Evolutionary conservation across 2,113 vertebrate genomes (phyloP).

Genomic region (Sphyrna mokarran): DNA sequence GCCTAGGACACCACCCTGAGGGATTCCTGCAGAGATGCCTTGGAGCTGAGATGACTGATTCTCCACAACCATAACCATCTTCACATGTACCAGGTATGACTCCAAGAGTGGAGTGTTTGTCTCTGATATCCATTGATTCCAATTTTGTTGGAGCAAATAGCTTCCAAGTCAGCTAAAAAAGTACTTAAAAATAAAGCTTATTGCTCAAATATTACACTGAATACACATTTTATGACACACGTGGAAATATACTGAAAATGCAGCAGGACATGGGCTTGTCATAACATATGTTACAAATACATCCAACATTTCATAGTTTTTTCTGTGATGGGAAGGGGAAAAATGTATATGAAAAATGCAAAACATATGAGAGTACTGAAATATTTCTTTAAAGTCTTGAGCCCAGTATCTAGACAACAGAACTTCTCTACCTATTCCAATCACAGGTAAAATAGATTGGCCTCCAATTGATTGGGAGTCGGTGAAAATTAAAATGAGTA

Average conservation of each 20-base stretch:
- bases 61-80: too few species aligned
- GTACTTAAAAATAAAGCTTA: background rate
- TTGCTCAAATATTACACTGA: background rate
- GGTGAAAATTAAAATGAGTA: background rate
- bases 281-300: too few species aligned
- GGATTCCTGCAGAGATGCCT: too few species aligned
- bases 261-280: too few species aligned
- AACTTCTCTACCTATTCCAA: background rate
- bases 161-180: background rate
- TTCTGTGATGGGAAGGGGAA: background rate
- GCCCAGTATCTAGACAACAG: background rate
- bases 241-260: background rate
- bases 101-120: too few species aligned
- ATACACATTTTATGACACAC: background rate
- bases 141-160: background rate
- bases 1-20: too few species aligned
- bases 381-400: background rate
- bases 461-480: background rate
- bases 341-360: too few species aligned
- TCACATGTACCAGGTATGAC: too few species aligned
- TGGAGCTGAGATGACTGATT: too few species aligned
- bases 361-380: background rate
- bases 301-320: background rate
- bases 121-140: too few species aligned
- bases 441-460: background rate